Conservation (phyloP, 1,140 invertebrate genomes). For the Pachypeltis micranthus region DNA sequence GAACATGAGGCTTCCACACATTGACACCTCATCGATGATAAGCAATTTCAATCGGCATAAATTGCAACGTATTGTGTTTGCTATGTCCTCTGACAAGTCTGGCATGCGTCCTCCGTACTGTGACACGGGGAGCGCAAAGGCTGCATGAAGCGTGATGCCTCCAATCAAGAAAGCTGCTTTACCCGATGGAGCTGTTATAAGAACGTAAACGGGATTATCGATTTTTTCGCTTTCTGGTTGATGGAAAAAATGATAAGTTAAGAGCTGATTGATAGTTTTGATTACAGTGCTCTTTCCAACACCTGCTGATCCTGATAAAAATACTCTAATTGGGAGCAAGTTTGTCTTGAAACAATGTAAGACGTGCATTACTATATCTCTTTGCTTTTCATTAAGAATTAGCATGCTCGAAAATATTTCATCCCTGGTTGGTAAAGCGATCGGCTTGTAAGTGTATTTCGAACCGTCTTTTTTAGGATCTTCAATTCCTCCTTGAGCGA, state of each 20-base stretch:
- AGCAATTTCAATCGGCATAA: conserved; percentile 14
- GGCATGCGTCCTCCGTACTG: no score
- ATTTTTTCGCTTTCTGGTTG: no score
- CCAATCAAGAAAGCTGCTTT: no score
- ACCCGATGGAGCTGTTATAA: no score
- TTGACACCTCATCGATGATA: conserved; percentile 23
- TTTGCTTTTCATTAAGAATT: conserved; percentile 5
- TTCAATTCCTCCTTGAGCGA: not conserved
- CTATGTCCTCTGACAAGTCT: no score
- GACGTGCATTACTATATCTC: not conserved
- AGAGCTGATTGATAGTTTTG: not conserved
- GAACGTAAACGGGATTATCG: no score
- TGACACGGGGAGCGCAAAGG: not conserved
- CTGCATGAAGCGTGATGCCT: conserved; percentile 11
- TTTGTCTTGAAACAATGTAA: no score
- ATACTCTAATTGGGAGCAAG: not conserved
- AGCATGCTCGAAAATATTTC: no score
- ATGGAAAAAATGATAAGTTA: no score
- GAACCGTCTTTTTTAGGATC: not conserved
- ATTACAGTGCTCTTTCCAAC: not conserved
- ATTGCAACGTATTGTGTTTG: not conserved
- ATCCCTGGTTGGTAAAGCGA: no score
- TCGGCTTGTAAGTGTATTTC: not conserved
- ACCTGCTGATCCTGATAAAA: conserved; percentile 10
- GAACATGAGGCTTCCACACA: conserved; percentile 10